Conservation (phyloP, 2,113 vertebrate species). For the Cercocebus atys region DNA sequence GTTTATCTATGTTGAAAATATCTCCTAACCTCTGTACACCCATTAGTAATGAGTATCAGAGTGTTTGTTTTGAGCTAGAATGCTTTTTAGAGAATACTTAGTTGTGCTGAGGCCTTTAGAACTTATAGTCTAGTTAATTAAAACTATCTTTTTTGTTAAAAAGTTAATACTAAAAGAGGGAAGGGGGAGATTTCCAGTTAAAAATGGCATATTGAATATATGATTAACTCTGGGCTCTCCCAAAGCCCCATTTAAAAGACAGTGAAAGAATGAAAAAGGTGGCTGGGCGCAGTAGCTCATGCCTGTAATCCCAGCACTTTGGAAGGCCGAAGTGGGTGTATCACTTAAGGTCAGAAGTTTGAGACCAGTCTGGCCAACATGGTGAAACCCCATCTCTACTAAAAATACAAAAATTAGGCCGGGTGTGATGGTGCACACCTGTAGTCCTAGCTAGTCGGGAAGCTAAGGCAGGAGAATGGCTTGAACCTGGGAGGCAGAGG, state of each 20-base stretch:
- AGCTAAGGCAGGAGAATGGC: no score
- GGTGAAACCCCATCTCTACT: no score
- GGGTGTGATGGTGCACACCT: no score
- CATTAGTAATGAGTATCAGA: background rate
- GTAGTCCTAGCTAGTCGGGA: no score
- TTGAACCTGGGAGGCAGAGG: no score
- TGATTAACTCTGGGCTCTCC: background rate
- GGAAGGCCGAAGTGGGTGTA: no score
- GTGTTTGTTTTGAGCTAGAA: background rate
- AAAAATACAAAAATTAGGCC: no score
- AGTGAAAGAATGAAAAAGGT: slow-evolving; percentile 2
- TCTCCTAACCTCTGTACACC: background rate
- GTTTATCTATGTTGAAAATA: background rate
- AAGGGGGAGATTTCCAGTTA: background rate
- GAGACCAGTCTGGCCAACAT: no score
- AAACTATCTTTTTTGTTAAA: background rate
- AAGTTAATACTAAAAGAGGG: background rate
- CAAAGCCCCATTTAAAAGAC: background rate
- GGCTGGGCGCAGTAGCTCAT: no score
- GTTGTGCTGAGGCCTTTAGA: background rate
- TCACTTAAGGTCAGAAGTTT: no score
- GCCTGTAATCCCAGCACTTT: no score
- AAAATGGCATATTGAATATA: background rate
- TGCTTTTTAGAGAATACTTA: background rate
- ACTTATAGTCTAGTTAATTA: background rate